A percentile compares a stretch with the other conserved stretches of the same genome.
These are phyloP conservation scores for Trididemnum nubilum DNA, from an alignment of 23 tunicate species.

Conservation along the genomic window DNA sequence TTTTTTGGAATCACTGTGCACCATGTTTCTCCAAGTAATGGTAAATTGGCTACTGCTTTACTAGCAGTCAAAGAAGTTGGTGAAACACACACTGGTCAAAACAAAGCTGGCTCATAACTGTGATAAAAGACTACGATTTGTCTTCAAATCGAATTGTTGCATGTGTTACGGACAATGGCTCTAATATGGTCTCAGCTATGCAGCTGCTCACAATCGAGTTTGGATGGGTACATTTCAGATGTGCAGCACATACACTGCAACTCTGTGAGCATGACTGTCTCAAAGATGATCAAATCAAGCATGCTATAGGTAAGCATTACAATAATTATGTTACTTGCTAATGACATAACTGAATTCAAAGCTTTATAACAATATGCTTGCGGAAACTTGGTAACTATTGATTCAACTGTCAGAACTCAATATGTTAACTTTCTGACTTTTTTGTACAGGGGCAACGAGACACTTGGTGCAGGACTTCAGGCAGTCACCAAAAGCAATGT, in stretches of 20 bases:
- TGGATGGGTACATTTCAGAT: neutral
- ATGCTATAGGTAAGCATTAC: slow-evolving; percentile 3
- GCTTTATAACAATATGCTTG: too few species aligned
- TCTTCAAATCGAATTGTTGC: neutral
- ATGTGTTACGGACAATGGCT: neutral
- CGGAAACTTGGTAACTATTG: too few species aligned
- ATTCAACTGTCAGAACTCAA: too few species aligned
- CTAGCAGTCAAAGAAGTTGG: slow-evolving; percentile 7
- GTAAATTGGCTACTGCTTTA: neutral
- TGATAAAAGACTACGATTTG: neutral
- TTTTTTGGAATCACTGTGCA: slow-evolving; percentile 8
- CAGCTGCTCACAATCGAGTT: neutral
- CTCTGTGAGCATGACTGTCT: neutral
- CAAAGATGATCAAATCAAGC: neutral
- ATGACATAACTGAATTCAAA: too few species aligned
- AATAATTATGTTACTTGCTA: too few species aligned
- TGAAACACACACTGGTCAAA: slow-evolving; percentile 9
- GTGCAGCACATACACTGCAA: slow-evolving; percentile 10
- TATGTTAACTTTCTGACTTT: too few species aligned
- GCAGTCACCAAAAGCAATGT: too few species aligned
- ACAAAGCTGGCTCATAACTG: neutral
- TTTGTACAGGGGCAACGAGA: too few species aligned
- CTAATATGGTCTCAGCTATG: neutral
- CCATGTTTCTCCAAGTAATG: neutral
- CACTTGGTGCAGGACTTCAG: too few species aligned